Conservation (phyloP, 2,113 vertebrate genomes). For the Connochaetes taurinus region DNA sequence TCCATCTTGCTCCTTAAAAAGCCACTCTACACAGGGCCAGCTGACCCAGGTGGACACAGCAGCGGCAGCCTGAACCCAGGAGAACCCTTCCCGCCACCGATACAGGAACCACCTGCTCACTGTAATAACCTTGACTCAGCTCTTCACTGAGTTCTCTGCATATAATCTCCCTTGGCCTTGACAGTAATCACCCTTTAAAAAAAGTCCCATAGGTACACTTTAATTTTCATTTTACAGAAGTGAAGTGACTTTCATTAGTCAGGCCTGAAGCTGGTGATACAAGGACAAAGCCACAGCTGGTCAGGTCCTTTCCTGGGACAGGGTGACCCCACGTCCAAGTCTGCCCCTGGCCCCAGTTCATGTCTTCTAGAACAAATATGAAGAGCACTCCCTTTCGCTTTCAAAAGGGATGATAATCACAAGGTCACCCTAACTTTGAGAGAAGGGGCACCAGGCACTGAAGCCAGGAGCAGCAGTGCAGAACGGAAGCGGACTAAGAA, state of each 20-base stretch:
- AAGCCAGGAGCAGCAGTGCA: neutral
- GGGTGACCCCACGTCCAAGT: neutral
- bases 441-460: neutral
- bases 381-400: neutral
- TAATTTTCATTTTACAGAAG: neutral
- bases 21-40: neutral
- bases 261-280: neutral
- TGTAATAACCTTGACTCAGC: neutral
- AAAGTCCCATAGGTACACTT: neutral
- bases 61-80: neutral
- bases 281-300: neutral
- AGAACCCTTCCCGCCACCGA: neutral
- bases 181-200: neutral
- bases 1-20: neutral
- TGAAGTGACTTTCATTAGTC: neutral
- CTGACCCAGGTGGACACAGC: neutral
- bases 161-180: neutral
- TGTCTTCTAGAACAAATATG: neutral
- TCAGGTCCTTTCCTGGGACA: neutral
- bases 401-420: neutral
- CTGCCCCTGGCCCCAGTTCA: neutral
- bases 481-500: neutral
- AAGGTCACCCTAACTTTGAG: neutral
- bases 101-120: neutral
- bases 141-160: neutral